phyloP scores from a whole-genome alignment of 2,888 invertebrate genomes.

The Ditylenchus weischeri region DNA sequence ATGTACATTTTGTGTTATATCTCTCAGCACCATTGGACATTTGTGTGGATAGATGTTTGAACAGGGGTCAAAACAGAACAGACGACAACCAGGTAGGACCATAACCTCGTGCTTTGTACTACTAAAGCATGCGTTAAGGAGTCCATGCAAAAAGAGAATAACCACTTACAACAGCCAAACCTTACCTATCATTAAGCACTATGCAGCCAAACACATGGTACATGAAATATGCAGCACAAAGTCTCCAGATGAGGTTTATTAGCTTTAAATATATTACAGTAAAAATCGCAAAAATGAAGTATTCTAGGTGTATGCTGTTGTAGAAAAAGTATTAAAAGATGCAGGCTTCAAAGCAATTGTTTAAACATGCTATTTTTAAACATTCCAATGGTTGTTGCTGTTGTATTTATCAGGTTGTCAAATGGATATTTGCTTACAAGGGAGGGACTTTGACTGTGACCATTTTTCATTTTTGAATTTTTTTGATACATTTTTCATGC shows the following conservation, averaged over 20 bases:
- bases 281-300: background rate
- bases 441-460: too few species aligned
- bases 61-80: conserved; percentile 80
- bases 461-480: too few species aligned
- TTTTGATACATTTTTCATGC: too few species aligned
- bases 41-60: conserved; percentile 80
- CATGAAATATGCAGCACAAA: conserved; percentile 43
- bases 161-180: conserved; percentile 55
- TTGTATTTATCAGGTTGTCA: too few species aligned
- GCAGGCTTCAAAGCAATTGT: background rate
- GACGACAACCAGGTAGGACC: conserved; percentile 78
- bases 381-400: too few species aligned
- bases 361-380: too few species aligned
- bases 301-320: background rate
- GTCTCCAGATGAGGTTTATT: conserved; percentile 40
- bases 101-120: background rate
- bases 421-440: too few species aligned
- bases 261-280: background rate
- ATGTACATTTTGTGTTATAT: conserved; percentile 80
- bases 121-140: conserved; percentile 18
- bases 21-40: conserved; percentile 80
- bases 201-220: conserved; percentile 41
- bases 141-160: conserved; percentile 38
- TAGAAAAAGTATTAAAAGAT: background rate
- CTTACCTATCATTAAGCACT: conserved; percentile 59